Evolutionary conservation across 2,888 invertebrate genomes (phyloP), one percentile per base, ranked within the genome.

Genomic region (Eristalis arbustorum): DNA sequence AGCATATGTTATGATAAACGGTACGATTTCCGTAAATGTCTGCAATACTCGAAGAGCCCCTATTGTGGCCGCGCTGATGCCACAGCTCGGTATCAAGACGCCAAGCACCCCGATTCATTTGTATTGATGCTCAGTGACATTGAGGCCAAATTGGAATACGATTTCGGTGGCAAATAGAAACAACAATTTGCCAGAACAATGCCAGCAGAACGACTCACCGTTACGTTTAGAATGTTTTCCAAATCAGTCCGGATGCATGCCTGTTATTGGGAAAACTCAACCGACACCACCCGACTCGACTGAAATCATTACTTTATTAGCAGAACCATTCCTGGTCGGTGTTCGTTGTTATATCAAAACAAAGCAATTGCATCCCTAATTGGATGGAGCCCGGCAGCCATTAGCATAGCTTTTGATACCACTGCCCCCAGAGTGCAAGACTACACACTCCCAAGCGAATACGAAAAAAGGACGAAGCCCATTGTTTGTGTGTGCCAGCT

Each of bases 361-460:
- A 56, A 57, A 59, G 11, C 74, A 57, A 74, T 64, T 74, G 57
- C 34, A 18, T 34, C 61, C 14, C 57, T 34, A 74, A 66, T 66
- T 66, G 37, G 63, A 57, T 22, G 31, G 56, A 22, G 31, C 63
- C 31, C 72, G 42, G 28, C 28, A 49, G 49, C 64, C 13, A 64
- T 56, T 57, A 64, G 22, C 49, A 64, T 22, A 34, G 40, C 22
- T 57, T 23, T 56, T 34, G 66, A 57, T 40, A 37, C 25, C 66
- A 37, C 11, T 37, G 64, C n/a, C 3, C 14, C 22, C 13, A n/a
- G 67, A 62, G 49, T 69, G 13, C 25, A 62, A 14, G 49, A 49
- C n/a, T 31, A 23, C 23, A 14, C 49, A 40, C 10, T 56, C 18
- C 11, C 49, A 13, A 67, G 56, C 22, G 22, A 18, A 40, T n/a